Evolutionary conservation across 2,113 vertebrate species (phyloP).

Genomic region (Cephalopholis sonnerati): DNA sequence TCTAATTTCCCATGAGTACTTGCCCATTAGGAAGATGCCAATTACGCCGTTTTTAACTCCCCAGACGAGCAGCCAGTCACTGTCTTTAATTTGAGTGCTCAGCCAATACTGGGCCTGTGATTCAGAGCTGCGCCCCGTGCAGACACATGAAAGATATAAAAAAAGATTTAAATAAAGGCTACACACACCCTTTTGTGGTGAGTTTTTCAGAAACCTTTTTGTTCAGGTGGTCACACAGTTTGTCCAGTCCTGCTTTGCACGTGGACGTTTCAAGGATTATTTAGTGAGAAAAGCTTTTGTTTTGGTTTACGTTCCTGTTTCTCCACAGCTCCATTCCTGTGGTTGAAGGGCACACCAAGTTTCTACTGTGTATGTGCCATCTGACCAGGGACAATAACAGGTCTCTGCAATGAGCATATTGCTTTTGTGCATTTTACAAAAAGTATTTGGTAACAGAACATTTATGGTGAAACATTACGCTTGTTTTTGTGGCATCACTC

Average conservation of each 20-base stretch:
- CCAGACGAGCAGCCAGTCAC: constrained; percentile 51
- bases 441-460: background rate
- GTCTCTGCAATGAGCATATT: background rate
- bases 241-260: background rate
- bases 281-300: constrained; percentile 1
- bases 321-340: constrained; percentile 52
- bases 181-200: constrained; percentile 41
- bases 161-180: constrained; percentile 23
- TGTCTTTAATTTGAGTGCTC: constrained; percentile 78
- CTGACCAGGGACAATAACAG: background rate
- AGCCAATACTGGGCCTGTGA: constrained; percentile 59
- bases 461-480: background rate
- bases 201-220: constrained; percentile 6
- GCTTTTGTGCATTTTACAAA: background rate
- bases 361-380: constrained; percentile 2
- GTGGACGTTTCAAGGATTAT: background rate
- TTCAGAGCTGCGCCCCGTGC: constrained; percentile 40
- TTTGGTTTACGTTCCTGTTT: constrained; percentile 14
- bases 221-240: constrained; percentile 27
- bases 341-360: constrained; percentile 28
- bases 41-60: constrained; percentile 82
- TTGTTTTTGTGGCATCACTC: background rate
- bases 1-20: constrained; percentile 79
- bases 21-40: constrained; percentile 79
- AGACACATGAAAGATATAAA: constrained; percentile 11